Percentiles rank a stretch among this genome's conserved stretches.
Evolutionary conservation across 2,113 vertebrate species (phyloP).

Genomic region (Manacus vitellinus): DNA sequence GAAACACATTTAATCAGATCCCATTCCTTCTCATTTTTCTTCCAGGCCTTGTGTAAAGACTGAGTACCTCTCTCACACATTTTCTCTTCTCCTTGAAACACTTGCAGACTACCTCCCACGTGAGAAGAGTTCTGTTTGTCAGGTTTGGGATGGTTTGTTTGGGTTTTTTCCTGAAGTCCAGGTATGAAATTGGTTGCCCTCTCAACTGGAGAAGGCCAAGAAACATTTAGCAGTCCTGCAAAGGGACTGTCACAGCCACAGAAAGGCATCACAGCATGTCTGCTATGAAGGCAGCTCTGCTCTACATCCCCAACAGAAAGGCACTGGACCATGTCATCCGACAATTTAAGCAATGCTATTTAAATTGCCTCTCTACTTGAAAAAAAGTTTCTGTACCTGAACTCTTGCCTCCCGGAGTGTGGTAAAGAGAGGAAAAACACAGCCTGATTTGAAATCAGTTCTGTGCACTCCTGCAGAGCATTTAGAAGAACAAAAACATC

Average conservation of each 20-base stretch:
- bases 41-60: background rate
- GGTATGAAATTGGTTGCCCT: background rate
- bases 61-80: background rate
- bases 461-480: background rate
- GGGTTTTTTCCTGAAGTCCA: background rate
- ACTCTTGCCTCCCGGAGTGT: background rate
- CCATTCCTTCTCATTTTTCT: background rate
- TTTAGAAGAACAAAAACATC: background rate
- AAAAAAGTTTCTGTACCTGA: conserved; percentile 20
- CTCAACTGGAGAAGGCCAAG: background rate
- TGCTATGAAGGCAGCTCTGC: background rate
- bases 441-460: background rate
- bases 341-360: background rate
- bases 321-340: background rate
- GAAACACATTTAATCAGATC: background rate
- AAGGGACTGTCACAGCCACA: background rate
- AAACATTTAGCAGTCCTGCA: background rate
- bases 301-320: background rate
- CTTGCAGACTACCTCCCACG: background rate
- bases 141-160: background rate
- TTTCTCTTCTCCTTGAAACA: background rate
- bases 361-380: conserved; percentile 29
- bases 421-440: background rate
- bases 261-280: background rate
- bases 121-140: background rate